Percentiles rank a stretch among this genome's conserved stretches.
These are phyloP conservation scores for Enteromius afrohamiltoni DNA, from an alignment of 2,797 vertebrate genomes.

Conservation along the genomic window DNA sequence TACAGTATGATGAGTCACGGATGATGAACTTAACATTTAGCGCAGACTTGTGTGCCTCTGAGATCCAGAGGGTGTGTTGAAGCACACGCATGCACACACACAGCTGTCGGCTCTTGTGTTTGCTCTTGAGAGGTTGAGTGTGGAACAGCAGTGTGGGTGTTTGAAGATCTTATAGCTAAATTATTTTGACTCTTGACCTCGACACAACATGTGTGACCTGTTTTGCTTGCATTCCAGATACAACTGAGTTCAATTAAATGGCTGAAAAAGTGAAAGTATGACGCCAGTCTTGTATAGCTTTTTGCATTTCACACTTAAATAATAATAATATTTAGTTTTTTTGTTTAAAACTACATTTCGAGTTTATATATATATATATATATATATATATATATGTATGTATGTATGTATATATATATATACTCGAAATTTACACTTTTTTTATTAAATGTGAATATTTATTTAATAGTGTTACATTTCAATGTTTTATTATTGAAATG, in stretches of 20 bases:
- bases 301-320: not conserved
- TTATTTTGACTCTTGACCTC: constrained; percentile 42
- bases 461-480: not conserved
- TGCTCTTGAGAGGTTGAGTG: constrained; percentile 27
- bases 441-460: not conserved
- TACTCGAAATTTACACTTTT: no score
- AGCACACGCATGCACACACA: constrained; percentile 17
- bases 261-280: not conserved
- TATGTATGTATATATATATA: no score
- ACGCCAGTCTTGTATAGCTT: not conserved
- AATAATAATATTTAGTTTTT: not conserved
- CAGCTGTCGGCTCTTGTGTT: constrained; percentile 42
- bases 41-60: constrained; percentile 5
- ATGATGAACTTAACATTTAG: constrained; percentile 23
- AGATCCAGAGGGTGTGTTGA: constrained; percentile 19
- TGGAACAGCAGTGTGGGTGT: constrained; percentile 11
- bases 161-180: constrained; percentile 10
- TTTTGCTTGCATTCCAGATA: constrained; percentile 9
- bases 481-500: not conserved
- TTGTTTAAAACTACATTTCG: not conserved
- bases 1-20: constrained; percentile 33
- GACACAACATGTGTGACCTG: not conserved
- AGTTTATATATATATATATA: no score
- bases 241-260: not conserved
- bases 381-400: no score